phyloP scores from a whole-genome alignment of 30 jellyfish, hydroid and myxozoan species.

The Haliclystus octoradiatus region DNA sequence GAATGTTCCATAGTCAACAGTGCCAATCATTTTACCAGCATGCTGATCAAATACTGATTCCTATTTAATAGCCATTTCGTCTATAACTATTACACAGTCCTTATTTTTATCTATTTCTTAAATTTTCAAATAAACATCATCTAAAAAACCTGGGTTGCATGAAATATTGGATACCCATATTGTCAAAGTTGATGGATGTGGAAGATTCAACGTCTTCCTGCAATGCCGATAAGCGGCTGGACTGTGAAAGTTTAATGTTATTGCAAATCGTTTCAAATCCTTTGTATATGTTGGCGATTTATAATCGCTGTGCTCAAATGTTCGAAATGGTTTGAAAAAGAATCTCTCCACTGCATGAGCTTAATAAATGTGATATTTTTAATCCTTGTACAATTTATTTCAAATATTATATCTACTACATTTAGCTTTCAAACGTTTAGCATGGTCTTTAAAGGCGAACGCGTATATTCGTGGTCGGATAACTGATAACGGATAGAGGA shows the following conservation, averaged over 20 bases:
- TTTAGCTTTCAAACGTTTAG: not conserved
- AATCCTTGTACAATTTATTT: slow-evolving; percentile 2
- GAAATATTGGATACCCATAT: not conserved
- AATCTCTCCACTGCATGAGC: not conserved
- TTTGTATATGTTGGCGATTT: not conserved
- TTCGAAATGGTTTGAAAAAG: not conserved
- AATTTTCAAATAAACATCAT: not conserved
- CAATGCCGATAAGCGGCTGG: not conserved
- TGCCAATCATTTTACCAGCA: not conserved
- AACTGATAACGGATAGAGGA: too few relatives aligned
- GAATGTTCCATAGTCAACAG: not conserved
- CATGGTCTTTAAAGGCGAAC: too few relatives aligned
- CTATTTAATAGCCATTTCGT: not conserved
- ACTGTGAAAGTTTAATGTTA: not conserved
- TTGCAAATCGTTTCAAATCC: not conserved
- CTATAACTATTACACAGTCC: not conserved
- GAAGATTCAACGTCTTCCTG: not conserved
- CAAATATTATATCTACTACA: not conserved
- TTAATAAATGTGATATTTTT: not conserved
- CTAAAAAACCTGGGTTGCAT: not conserved
- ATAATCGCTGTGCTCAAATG: slow-evolving; percentile 10
- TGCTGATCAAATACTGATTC: not conserved
- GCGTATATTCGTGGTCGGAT: too few relatives aligned
- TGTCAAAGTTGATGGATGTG: not conserved
- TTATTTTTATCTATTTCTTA: not conserved